phyloP scores from a whole-genome alignment of 2,113 vertebrate genomes.

The Leucoraja erinaceus region DNA sequence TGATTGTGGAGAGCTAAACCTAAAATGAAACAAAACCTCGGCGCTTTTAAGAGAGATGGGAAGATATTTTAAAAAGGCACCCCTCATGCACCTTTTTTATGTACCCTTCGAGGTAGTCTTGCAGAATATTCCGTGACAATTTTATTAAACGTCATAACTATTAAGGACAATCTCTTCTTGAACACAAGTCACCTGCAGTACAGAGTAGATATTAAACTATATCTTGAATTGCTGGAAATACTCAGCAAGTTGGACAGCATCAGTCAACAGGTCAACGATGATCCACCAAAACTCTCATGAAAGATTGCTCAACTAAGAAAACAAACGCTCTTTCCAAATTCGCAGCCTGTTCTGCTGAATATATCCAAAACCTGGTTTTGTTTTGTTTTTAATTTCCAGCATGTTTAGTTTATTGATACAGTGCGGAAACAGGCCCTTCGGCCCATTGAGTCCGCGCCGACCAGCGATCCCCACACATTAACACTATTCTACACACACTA shows the following conservation, averaged over 20 bases:
- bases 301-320: conserved; percentile 5
- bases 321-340: background rate
- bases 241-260: too few species aligned
- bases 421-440: too few species aligned
- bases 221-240: background rate
- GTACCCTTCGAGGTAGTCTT: background rate
- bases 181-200: background rate
- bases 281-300: conserved; percentile 36
- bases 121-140: background rate
- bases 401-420: too few species aligned
- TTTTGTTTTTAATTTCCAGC: background rate
- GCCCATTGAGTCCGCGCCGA: too few species aligned
- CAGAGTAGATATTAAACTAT: background rate
- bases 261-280: too few species aligned
- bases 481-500: too few species aligned
- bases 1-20: too few species aligned
- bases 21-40: background rate
- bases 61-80: background rate
- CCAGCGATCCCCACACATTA: too few species aligned
- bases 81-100: background rate
- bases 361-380: background rate
- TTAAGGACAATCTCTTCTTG: background rate
- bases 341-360: background rate
- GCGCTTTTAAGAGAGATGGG: background rate
- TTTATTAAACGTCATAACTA: background rate